phyloP scores from a whole-genome alignment of 2,797 vertebrate genomes.

The Phoebastria nigripes region DNA sequence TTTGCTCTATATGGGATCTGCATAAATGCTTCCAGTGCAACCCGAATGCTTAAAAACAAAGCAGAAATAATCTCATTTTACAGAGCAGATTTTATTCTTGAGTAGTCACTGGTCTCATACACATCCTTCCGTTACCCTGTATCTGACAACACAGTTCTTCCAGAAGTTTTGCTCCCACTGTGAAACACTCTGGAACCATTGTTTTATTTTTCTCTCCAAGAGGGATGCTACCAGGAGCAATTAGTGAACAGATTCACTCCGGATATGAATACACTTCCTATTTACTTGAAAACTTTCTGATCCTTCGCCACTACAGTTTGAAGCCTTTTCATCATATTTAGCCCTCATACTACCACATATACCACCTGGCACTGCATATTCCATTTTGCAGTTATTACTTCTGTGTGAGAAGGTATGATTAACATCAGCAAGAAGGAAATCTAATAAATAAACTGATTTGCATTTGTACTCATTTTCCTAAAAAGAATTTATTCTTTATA shows the following conservation, averaged over 20 bases:
- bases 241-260: fast-evolving
- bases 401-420: not conserved
- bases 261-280: not conserved
- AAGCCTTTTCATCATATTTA: not conserved
- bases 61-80: not conserved
- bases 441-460: not conserved
- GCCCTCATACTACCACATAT: not conserved
- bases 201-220: not conserved
- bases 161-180: not conserved
- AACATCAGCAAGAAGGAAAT: not conserved
- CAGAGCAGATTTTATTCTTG: not conserved
- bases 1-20: constrained; percentile 83
- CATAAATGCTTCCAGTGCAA: constrained; percentile 77
- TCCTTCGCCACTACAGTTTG: not conserved
- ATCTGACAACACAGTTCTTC: not conserved
- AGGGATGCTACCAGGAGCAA: not conserved
- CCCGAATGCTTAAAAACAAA: constrained; percentile 76
- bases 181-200: not conserved
- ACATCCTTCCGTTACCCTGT: not conserved
- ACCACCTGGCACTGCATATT: not conserved
- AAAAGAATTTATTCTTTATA: not conserved
- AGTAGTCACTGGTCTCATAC: not conserved
- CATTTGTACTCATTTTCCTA: not conserved
- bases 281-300: not conserved
- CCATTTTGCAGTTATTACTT: not conserved